Evolutionary conservation across 2,797 vertebrate species (phyloP), one percentile per base, ranked within the genome.

Genomic region (Gadopsis bispinosus): DNA sequence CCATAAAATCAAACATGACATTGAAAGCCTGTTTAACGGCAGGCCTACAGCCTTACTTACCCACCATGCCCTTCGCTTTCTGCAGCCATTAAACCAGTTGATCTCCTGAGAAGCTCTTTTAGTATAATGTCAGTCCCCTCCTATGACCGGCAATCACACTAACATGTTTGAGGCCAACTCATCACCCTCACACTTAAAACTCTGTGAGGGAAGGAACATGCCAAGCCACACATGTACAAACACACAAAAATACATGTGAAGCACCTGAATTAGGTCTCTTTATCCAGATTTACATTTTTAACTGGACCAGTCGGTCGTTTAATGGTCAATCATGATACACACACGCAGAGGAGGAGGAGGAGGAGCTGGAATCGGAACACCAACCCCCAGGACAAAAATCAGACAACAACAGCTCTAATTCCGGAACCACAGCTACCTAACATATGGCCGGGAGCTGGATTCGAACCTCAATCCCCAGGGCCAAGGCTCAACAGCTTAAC

Each of bases 71-170:
- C 88, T 92, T 93, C 60, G 92, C 80, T 69, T 58, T 88, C 68
- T 89, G 87, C 84, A 95, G 86, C 94, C 92, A 95, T 73, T 90
- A 85, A 86, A 95, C 74, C 87, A 95, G 84, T 78, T 95, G 83
- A 58, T 72, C 66, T 61, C 91, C 88, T 69, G 89, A 89, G 91
- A 95, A 95, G 90, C 91, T 94, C 84, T 92, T 93, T 90, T 88
- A 94, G 89, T 86, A 88, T 13, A 91, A 43, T 73, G 86, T 93
- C 89, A 95, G 87, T 26, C 93, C 86, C 69, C 68, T 92, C 82
- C 91, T 89, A 66, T 88, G 88, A 85, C 11, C 83, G 85, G 87
- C 92, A 91, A 94, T 93, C 90, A 94, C 88, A 83, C 43, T 74
- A 67, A 61, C 80, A 71, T 82, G 85, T 87, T 93, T 95, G 69